A percentile compares a stretch with the other conserved stretches of the same genome.
phyloP scores from a whole-genome alignment of 2,113 vertebrate genomes.

The Arvicanthis niloticus region DNA sequence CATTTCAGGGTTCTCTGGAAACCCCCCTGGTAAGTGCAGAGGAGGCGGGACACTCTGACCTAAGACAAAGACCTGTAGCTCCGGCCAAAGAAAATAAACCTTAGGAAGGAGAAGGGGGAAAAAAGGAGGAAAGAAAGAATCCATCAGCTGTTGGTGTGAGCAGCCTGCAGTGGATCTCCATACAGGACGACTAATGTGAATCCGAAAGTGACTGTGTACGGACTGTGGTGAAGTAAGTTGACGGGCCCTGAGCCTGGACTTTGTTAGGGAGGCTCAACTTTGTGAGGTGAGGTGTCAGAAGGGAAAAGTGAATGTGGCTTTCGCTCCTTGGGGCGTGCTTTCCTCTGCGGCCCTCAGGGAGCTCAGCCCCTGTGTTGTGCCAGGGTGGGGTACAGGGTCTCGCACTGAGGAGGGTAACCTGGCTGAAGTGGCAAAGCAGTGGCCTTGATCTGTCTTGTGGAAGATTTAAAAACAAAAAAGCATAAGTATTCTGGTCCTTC shows the following conservation, averaged over 20 bases:
- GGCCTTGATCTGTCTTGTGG: slow-evolving; percentile 79
- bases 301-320: slow-evolving; percentile 77
- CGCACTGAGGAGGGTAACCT: slow-evolving; percentile 63
- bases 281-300: slow-evolving; percentile 60
- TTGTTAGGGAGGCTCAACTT: slow-evolving; percentile 29
- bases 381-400: slow-evolving; percentile 63
- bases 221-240: slow-evolving; percentile 85
- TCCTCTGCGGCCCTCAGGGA: slow-evolving; percentile 67
- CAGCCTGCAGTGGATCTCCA: slow-evolving; percentile 59
- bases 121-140: slow-evolving; percentile 23
- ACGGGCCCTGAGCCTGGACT: slow-evolving; percentile 45
- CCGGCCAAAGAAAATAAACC: slow-evolving; percentile 80
- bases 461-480: slow-evolving; percentile 83
- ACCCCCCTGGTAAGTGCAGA: slow-evolving; percentile 83
- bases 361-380: slow-evolving; percentile 62
- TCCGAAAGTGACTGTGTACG: slow-evolving; percentile 82
- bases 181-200: slow-evolving; percentile 63
- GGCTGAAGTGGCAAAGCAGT: slow-evolving; percentile 76
- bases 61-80: slow-evolving; percentile 79
- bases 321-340: slow-evolving; percentile 57
- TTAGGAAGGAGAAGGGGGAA: slow-evolving; percentile 42
- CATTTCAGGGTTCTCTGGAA: slow-evolving; percentile 83
- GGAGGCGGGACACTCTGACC: slow-evolving; percentile 80
- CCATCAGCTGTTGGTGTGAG: slow-evolving; percentile 62
- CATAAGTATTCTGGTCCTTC: slow-evolving; percentile 78